Evolutionary conservation across 2,797 vertebrate genomes (phyloP), one percentile per base, ranked within the genome.

Genomic region (Picus viridis): DNA sequence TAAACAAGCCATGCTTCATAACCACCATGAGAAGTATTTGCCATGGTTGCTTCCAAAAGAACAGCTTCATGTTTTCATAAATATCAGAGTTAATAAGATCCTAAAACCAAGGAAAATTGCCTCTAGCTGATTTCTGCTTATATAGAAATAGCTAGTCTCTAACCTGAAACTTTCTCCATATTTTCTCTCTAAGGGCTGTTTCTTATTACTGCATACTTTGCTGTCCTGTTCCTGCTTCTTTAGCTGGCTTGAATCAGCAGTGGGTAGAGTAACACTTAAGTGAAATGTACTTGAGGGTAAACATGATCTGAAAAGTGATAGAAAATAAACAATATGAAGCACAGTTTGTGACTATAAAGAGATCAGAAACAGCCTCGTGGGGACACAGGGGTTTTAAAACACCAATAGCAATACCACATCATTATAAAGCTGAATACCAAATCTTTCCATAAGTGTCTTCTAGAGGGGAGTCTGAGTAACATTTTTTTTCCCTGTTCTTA

Each of bases 11-110:
- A 23, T 45, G 53, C 45, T 89, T 78, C 68, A 45, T 47, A 88
- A 83, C 47, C 30, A 10, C 15, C 47, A 74, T 58, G 22, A 83
- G 78, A 32, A 73, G 73, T 58, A 53, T 93, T 92, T 96, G 53
- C 87, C 84, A 8, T 75, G 75, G 58, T 90, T 93, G 92, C 96
- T 97, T 92, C 90, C 86, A 85, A 80, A 96, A 93, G 54, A 95
- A 83, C 80, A 71, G n/a, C 64, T 87, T 74, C 72, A 74, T 93
- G 90, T 65, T 94, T 97, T 89, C 65, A 67, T 65, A 57, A 57
- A 65, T 92, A 76, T 47, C 76, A 57, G 76, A 73, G 69, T 92
- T 89, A 93, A 43, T 64, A 76, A 62, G 32, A 64, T 92, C 34
- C 27, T 64, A 90, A 90, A 94, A 88, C 2, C 69, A 92, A 87